A percentile compares a stretch with the other conserved stretches of the same genome.
Conservation (phyloP, 2,888 invertebrate species). For the Ceriagrion tenellum region DNA sequence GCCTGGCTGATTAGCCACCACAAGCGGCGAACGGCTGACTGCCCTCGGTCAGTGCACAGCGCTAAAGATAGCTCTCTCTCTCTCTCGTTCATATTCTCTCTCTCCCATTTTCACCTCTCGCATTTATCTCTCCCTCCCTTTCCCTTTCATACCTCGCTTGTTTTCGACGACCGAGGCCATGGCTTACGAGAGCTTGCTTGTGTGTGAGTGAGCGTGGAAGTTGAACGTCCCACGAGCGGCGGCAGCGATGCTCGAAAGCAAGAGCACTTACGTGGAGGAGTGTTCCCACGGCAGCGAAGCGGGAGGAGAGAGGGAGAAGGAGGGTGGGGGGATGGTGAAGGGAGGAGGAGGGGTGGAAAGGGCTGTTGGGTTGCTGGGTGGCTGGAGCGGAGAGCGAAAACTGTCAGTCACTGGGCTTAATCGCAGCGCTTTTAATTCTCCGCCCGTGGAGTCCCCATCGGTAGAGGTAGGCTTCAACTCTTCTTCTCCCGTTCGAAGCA, state of each 20-base stretch:
- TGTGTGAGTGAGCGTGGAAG: neutral
- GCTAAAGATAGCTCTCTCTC: neutral
- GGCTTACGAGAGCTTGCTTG: neutral
- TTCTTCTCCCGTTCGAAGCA: neutral
- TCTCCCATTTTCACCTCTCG: neutral
- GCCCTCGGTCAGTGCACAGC: neutral
- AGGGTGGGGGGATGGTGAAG: neutral
- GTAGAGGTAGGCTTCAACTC: neutral
- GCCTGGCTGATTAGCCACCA: neutral
- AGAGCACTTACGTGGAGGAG: constrained; percentile 33
- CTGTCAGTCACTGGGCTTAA: constrained; percentile 63
- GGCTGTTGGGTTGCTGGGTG: neutral
- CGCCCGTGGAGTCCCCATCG: neutral
- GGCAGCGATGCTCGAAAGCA: neutral
- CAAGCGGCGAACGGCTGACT: neutral
- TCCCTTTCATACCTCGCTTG: neutral
- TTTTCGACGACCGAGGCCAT: constrained; percentile 48
- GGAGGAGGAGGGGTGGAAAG: neutral
- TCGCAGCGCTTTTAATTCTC: constrained; percentile 51
- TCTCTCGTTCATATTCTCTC: neutral
- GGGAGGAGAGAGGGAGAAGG: neutral
- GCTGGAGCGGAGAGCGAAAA: constrained; percentile 33
- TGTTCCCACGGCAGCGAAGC: constrained; percentile 51
- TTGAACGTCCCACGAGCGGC: constrained; percentile 46
- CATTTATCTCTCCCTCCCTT: neutral